Conservation (phyloP, 2,797 vertebrate species). For the Anguilla marmorata region DNA sequence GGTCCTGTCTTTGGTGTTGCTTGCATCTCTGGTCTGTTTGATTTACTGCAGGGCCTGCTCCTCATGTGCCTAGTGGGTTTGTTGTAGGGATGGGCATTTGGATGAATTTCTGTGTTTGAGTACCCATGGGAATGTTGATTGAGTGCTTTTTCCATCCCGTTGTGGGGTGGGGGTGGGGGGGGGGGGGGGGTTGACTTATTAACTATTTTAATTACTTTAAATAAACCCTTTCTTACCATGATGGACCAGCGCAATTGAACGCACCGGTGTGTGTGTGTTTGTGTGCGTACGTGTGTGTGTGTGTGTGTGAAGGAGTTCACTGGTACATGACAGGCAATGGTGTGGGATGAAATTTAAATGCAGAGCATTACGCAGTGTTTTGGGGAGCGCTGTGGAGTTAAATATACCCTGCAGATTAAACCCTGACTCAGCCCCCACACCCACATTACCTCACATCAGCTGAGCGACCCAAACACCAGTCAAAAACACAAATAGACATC, state of each 20-base stretch:
- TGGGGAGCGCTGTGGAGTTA: not conserved
- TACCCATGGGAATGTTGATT: no score
- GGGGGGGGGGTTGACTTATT: no score
- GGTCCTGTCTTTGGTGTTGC: not conserved
- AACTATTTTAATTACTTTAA: no score
- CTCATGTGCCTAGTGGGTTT: not conserved
- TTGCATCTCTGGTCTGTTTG: not conserved
- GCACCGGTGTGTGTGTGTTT: no score
- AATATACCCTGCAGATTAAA: not conserved
- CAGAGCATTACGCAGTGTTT: not conserved
- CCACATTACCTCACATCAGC: not conserved
- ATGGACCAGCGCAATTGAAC: no score
- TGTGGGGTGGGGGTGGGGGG: no score
- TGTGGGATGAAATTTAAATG: not conserved
- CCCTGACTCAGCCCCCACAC: not conserved
- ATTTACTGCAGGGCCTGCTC: not conserved
- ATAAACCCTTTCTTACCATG: no score
- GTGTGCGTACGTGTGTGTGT: no score
- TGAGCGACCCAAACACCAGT: not conserved
- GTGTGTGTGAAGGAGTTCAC: no score
- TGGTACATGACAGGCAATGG: not conserved
- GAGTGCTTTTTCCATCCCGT: no score
- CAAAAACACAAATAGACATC: not conserved
- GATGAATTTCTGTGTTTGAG: no score
- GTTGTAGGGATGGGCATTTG: not conserved